Conservation (phyloP, 2,113 vertebrate genomes). For the Phoenicopterus ruber region DNA sequence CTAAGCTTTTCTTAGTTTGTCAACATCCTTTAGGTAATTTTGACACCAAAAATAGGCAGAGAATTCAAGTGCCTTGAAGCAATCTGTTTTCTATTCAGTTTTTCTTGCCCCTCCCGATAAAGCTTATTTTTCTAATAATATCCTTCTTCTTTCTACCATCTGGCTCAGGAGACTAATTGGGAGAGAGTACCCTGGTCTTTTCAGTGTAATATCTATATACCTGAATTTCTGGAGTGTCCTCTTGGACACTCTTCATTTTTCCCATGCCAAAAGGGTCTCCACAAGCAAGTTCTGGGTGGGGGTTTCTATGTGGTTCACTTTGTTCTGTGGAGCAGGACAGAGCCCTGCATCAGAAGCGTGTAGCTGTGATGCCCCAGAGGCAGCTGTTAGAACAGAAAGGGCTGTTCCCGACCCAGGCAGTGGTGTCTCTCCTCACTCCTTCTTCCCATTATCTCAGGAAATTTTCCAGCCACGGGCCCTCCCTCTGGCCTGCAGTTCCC, state of each 20-base stretch:
- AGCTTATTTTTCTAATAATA: not conserved
- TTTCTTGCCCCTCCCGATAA: not conserved
- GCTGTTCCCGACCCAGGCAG: not conserved
- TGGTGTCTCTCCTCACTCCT: not conserved
- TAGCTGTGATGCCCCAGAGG: not conserved
- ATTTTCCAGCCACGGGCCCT: not conserved
- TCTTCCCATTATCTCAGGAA: not conserved
- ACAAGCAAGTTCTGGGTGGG: not conserved
- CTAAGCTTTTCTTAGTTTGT: not conserved
- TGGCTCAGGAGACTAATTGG: not conserved
- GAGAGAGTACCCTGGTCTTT: not conserved
- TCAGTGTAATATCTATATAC: not conserved
- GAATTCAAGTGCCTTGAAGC: not conserved
- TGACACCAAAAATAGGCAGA: constrained; percentile 18
- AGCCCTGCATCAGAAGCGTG: not conserved
- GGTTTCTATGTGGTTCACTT: not conserved
- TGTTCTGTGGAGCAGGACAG: not conserved
- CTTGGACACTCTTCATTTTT: not conserved
- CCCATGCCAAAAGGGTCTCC: not conserved
- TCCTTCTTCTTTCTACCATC: not conserved
- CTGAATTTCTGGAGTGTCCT: not conserved
- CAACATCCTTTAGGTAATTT: not conserved
- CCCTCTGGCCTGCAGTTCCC: not conserved
- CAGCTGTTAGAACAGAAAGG: not conserved
- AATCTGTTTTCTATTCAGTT: constrained; percentile 11